These are phyloP conservation scores for Pomatorhinus ruficollis DNA, from an alignment of 2,113 vertebrate genomes.

Conservation along the genomic window DNA sequence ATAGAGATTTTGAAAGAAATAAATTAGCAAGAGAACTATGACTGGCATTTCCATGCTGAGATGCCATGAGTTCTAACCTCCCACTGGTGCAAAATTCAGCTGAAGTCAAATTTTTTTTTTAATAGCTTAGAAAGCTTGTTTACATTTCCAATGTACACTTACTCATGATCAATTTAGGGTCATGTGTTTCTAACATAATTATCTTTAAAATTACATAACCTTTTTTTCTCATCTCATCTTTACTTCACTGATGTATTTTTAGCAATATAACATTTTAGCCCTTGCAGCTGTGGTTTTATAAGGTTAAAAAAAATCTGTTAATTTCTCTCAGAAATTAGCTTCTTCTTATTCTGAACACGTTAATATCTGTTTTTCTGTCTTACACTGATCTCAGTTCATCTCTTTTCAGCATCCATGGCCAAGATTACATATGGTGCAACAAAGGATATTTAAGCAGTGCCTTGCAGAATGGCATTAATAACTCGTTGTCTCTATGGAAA, in stretches of 20 bases:
- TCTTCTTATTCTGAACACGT: background rate
- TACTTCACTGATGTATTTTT: background rate
- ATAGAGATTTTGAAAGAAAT: background rate
- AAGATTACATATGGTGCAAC: background rate
- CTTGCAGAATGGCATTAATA: background rate
- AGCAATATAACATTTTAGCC: background rate
- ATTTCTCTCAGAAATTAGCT: background rate
- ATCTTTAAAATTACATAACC: background rate
- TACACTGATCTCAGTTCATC: background rate
- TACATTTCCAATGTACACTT: background rate
- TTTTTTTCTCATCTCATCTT: background rate
- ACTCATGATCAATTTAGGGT: background rate
- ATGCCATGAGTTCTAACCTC: background rate
- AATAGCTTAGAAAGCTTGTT: background rate
- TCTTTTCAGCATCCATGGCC: background rate
- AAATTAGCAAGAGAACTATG: background rate
- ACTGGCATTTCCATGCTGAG: background rate
- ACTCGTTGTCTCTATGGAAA: background rate
- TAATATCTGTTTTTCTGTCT: background rate
- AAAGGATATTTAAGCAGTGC: background rate
- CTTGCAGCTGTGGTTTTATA: background rate
- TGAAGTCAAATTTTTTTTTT: background rate
- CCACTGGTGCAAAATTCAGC: background rate
- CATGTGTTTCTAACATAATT: background rate
- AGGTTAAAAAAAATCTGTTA: background rate